phyloP scores from a whole-genome alignment of 30 jellyfish, hydroid and myxozoan species.

The Aurelia aurita complex sp. Pacific region DNA sequence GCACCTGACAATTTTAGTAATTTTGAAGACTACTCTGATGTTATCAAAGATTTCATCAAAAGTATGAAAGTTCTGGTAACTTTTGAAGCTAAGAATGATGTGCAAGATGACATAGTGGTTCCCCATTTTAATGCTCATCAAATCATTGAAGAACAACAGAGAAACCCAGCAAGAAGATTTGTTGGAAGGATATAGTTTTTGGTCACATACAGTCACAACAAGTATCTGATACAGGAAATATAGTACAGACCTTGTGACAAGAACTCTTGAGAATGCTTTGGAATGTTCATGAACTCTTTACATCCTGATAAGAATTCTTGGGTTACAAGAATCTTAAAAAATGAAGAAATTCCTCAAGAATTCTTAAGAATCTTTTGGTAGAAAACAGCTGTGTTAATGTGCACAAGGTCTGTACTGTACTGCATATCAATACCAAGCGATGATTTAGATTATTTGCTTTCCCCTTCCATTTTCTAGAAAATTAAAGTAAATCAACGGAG shows the following conservation, averaged over 20 bases:
- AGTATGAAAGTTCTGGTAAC: conserved; percentile 34
- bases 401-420: no score
- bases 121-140: conserved; percentile 35
- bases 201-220: neutral
- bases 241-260: neutral
- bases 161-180: conserved; percentile 24
- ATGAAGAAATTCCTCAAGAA: no score
- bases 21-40: conserved; percentile 51
- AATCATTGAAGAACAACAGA: neutral
- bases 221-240: neutral
- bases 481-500: no score
- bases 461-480: no score
- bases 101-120: conserved; percentile 28
- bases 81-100: conserved; percentile 17
- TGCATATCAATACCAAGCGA: no score
- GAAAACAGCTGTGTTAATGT: no score
- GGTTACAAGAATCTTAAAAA: no score
- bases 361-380: no score
- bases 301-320: no score
- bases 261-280: no score
- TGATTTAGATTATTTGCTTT: no score
- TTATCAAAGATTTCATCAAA: conserved; percentile 42
- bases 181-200: conserved; percentile 17
- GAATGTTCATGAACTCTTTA: no score
- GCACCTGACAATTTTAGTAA: neutral